phyloP scores from a whole-genome alignment of 2,797 vertebrate species.

The Pangasius larnaudii region DNA sequence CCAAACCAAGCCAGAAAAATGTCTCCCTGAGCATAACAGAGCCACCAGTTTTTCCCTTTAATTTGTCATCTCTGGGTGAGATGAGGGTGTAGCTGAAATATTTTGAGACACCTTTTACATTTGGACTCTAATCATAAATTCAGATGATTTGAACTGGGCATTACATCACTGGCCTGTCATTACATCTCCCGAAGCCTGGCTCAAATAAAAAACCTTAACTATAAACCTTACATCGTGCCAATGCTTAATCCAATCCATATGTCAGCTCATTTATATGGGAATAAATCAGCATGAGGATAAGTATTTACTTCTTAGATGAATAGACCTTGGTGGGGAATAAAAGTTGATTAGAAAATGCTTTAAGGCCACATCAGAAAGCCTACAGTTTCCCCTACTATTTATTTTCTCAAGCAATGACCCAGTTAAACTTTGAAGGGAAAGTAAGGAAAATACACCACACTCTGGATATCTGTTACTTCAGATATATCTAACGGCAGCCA shows the following conservation, averaged over 20 bases:
- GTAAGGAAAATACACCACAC: constrained; percentile 10
- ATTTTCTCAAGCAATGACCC: constrained; percentile 57
- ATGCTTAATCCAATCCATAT: constrained; percentile 74
- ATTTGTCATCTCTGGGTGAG: background rate
- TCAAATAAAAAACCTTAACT: constrained; percentile 70
- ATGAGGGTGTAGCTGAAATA: constrained; percentile 20
- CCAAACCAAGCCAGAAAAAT: background rate
- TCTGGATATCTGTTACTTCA: background rate
- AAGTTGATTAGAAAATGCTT: constrained; percentile 69
- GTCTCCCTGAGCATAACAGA: background rate
- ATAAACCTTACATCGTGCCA: constrained; percentile 69
- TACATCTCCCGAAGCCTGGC: constrained; percentile 40
- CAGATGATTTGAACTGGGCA: constrained; percentile 44
- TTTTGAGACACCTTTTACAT: constrained; percentile 33
- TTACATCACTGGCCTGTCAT: constrained; percentile 57
- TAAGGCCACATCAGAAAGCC: constrained; percentile 63
- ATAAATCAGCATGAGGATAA: constrained; percentile 73
- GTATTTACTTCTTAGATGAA: constrained; percentile 72
- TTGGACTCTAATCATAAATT: constrained; percentile 42
- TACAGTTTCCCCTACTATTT: constrained; percentile 57
- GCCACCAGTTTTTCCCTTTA: background rate
- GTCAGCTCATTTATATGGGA: constrained; percentile 75
- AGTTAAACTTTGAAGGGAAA: constrained; percentile 41
- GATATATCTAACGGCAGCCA: background rate
- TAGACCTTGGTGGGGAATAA: constrained; percentile 70